Evolutionary conservation across 2,113 vertebrate species (phyloP).

Genomic region (Oophaga pumilio): DNA sequence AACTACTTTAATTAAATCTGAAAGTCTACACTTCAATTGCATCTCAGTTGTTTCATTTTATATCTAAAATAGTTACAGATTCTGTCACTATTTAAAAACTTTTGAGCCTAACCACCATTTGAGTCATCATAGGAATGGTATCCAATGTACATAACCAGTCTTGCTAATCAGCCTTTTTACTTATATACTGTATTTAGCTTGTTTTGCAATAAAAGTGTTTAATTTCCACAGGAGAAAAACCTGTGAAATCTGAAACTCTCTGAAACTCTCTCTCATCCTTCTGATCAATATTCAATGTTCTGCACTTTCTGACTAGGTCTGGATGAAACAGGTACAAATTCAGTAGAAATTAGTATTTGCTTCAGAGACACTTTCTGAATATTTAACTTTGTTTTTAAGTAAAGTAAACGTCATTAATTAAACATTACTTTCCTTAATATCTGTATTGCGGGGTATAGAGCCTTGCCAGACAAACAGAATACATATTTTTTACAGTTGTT

Average conservation of each 20-base stretch:
- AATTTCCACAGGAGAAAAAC: conserved; percentile 27
- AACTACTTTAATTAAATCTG: no score
- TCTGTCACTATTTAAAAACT: no score
- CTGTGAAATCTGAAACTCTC: conserved; percentile 26
- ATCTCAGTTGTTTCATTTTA: no score
- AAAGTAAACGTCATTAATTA: conserved; percentile 11
- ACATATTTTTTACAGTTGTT: conserved; percentile 12
- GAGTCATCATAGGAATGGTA: not conserved
- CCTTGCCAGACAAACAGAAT: not conserved
- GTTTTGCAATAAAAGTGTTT: conserved; percentile 29
- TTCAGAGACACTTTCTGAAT: conserved; percentile 39
- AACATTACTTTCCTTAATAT: not conserved
- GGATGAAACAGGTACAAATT: conserved; percentile 45
- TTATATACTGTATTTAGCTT: not conserved
- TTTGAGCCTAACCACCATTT: not conserved
- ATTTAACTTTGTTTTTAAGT: conserved; percentile 7
- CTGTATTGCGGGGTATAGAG: not conserved
- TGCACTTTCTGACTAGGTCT: conserved; percentile 40
- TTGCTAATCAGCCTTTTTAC: not conserved
- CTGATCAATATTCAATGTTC: conserved; percentile 46
- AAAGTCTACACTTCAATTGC: no score
- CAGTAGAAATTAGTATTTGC: conserved; percentile 27
- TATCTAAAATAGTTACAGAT: no score
- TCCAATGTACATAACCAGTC: not conserved
- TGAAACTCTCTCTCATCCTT: not conserved